A percentile compares a stretch with the other conserved stretches of the same genome.
Conservation (phyloP, 2,888 invertebrate species). For the Yponomeuta malinellus region DNA sequence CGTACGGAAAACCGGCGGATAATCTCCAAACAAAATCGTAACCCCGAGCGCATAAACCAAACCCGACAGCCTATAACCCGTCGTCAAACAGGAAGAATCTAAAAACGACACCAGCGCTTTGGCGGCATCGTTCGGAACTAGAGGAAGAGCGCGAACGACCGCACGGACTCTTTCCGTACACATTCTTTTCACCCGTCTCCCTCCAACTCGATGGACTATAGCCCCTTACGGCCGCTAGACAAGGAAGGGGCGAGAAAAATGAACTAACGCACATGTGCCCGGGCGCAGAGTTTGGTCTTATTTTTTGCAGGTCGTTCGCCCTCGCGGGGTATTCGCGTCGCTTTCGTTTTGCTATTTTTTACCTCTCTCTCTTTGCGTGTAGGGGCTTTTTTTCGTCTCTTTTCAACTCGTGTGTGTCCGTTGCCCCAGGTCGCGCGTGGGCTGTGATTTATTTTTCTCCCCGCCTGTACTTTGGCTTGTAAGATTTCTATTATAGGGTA, state of each 20-base stretch:
- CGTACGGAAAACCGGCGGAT: constrained; percentile 18
- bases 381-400: background rate
- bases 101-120: constrained; percentile 40
- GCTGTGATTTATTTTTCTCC: constrained; percentile 47
- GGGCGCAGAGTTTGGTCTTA: constrained; percentile 62
- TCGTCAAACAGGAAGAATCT: constrained; percentile 67
- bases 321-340: constrained; percentile 54
- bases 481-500: constrained; percentile 28
- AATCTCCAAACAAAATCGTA: constrained; percentile 28
- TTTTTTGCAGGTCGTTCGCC: constrained; percentile 72
- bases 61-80: background rate
- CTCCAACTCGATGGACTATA: constrained; percentile 34
- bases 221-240: constrained; percentile 60
- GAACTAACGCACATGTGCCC: constrained; percentile 71
- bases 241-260: constrained; percentile 63
- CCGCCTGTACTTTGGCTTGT: constrained; percentile 16
- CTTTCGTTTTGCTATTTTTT: constrained; percentile 38
- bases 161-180: constrained; percentile 53
- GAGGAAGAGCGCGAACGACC: constrained; percentile 49
- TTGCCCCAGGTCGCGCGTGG: constrained; percentile 62
- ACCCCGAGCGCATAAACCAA: constrained; percentile 28
- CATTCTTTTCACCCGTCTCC: constrained; percentile 62
- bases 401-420: constrained; percentile 46
- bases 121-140: constrained; percentile 58
- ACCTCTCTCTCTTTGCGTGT: constrained; percentile 42